Percentiles rank a stretch among this genome's conserved stretches.
phyloP scores from a whole-genome alignment of 2,888 invertebrate genomes.

The Tiphia femorata region DNA sequence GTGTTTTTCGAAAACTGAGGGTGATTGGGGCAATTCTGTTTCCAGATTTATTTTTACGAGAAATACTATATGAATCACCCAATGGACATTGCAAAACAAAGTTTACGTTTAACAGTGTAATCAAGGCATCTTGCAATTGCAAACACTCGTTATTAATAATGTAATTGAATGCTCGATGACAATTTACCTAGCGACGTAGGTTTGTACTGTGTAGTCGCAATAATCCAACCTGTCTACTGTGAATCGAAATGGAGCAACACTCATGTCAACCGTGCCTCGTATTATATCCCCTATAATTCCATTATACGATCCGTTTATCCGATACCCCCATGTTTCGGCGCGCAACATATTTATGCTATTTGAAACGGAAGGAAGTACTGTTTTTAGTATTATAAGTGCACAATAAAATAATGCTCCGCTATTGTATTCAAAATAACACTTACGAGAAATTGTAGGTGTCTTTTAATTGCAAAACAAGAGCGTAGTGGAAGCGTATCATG shows the following conservation, averaged over 20 bases:
- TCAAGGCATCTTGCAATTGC: too few relatives aligned
- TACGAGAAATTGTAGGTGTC: conserved; percentile 79
- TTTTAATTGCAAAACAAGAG: conserved; percentile 72
- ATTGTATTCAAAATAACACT: too few relatives aligned
- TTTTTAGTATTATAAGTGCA: too few relatives aligned
- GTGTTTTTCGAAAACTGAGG: too few relatives aligned
- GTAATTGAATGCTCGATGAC: too few relatives aligned
- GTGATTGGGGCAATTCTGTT: too few relatives aligned
- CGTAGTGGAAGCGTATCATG: conserved; percentile 76
- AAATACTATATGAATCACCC: too few relatives aligned
- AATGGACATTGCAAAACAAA: too few relatives aligned
- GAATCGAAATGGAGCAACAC: conserved; percentile 77
- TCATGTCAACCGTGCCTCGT: conserved; percentile 72
- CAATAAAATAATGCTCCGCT: too few relatives aligned
- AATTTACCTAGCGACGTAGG: conserved; percentile 75
- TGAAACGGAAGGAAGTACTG: neutral
- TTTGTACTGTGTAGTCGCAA: conserved; percentile 74
- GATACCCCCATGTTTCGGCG: conserved; percentile 55
- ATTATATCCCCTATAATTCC: conserved; percentile 58
- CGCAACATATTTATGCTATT: conserved; percentile 49
- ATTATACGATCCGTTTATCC: conserved; percentile 52
- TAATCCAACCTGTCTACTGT: conserved; percentile 74
- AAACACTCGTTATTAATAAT: too few relatives aligned
- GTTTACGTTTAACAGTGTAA: too few relatives aligned
- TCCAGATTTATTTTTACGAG: too few relatives aligned